Conservation (phyloP, 2,888 invertebrate species). For the Calameuta idolon region DNA sequence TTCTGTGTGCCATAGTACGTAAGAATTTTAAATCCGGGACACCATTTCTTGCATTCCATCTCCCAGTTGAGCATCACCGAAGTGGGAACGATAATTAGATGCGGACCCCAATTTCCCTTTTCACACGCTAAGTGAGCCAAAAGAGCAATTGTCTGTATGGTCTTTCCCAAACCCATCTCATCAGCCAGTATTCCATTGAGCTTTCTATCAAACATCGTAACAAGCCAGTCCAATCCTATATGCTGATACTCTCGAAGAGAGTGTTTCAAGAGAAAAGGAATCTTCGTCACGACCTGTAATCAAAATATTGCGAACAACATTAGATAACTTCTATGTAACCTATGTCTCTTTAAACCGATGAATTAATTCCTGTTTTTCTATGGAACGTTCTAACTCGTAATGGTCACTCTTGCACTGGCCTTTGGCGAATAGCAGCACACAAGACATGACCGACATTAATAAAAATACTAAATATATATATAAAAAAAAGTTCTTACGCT, state of each 20-base stretch:
- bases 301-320: constrained; percentile 14
- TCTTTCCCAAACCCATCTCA: constrained; percentile 98
- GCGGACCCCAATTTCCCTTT: constrained; percentile 96
- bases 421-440: not conserved
- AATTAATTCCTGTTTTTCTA: not conserved
- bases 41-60: constrained; percentile 99
- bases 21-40: constrained; percentile 98
- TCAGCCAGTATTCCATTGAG: constrained; percentile 96
- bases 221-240: constrained; percentile 97
- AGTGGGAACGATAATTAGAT: constrained; percentile 98
- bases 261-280: constrained; percentile 93
- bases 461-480: not conserved
- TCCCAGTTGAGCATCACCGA: constrained; percentile 99
- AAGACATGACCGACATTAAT: not conserved
- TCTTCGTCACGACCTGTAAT: constrained; percentile 85
- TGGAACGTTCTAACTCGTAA: too few relatives aligned
- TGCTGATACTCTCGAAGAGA: constrained; percentile 95
- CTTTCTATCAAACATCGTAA: constrained; percentile 94
- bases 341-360: not conserved
- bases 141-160: constrained; percentile 96
- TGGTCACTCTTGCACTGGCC: not conserved
- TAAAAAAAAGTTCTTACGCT: constrained; percentile 71
- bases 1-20: constrained; percentile 98
- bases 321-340: not conserved
- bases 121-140: constrained; percentile 95